Conservation (phyloP, 2,797 vertebrate genomes). For the Pangasius sanitwongsei region DNA sequence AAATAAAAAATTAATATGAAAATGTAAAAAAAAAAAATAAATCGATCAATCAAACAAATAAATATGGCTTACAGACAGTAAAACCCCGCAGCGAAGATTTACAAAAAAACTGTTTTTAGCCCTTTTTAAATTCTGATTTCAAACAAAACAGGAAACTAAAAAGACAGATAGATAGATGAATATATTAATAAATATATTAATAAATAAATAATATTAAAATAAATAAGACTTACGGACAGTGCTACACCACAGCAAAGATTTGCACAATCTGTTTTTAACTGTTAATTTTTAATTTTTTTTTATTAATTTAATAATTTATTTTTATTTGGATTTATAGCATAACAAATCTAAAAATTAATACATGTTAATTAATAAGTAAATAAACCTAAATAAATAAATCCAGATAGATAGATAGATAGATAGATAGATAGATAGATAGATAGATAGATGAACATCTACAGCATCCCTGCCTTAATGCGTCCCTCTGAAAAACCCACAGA, state of each 20-base stretch:
- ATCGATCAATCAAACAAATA: neutral
- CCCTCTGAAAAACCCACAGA: no score
- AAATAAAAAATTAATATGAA: neutral
- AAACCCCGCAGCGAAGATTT: neutral
- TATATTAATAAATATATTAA: neutral
- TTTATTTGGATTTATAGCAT: neutral
- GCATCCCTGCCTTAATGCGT: neutral
- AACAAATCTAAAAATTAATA: neutral
- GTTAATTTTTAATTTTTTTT: neutral
- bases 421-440: no score
- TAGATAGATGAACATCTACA: no score
- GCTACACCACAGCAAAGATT: neutral
- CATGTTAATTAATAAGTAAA: neutral
- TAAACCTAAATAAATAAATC: neutral
- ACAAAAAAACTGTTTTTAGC: no score
- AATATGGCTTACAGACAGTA: neutral
- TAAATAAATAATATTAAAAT: neutral
- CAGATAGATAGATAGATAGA: no score
- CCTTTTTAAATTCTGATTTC: no score
- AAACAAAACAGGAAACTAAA: no score
- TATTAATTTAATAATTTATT: no score
- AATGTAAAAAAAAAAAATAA: neutral
- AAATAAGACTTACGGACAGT: neutral
- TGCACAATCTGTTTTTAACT: neutral
- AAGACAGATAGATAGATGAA: no score